Evolutionary conservation across 2,113 vertebrate genomes (phyloP), one percentile per base, ranked within the genome.

Genomic region (Eidolon helvum): DNA sequence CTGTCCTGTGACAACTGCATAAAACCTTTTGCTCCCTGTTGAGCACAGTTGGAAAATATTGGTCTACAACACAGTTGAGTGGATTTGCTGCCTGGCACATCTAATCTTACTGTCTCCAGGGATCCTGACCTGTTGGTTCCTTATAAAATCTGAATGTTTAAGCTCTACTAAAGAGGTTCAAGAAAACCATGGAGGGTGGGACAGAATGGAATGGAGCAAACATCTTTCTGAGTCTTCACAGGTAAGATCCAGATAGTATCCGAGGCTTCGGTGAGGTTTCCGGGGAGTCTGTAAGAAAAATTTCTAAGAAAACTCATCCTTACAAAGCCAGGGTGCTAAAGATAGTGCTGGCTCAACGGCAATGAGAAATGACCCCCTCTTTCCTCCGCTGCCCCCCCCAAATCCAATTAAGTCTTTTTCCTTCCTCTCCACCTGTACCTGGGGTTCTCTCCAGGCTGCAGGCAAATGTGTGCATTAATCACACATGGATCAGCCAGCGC

Each of bases 401-500:
- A 78, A 84, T 94, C 97, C 97, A 97, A 98, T 97, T 98, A 98
- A 97, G 97, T 96, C 92, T 11, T 97, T 95, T 97, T 96, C 98
- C 98, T 98, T 97, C 66, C 97, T 98, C 97, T 98, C 98, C 91
- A 40, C 97, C 98, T 98, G 98, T 99, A 98, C 98, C 98, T 98
- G 98, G 98, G 97, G 97, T 97, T 98, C 98, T 98, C 97, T 97
- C 95, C 98, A 98, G 98, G 98, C 98, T 98, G 97, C 97, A 97
- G 97, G 97, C 98, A 98, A 98, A 98, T 96, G 98, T 96, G 97
- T 96, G 97, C 98, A 98, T 98, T 98, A 98, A 98, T 99, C 98
- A 98, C 98, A 96, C 93, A 97, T 79, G 96, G 98, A 98, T 98
- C 97, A 97, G 97, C 96, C 66, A 85, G 96, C 98, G 98, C 96